Base-by-base conservation (phyloP, 2,113 vertebrate genomes). In the Dicaeum eximium region DNA sequence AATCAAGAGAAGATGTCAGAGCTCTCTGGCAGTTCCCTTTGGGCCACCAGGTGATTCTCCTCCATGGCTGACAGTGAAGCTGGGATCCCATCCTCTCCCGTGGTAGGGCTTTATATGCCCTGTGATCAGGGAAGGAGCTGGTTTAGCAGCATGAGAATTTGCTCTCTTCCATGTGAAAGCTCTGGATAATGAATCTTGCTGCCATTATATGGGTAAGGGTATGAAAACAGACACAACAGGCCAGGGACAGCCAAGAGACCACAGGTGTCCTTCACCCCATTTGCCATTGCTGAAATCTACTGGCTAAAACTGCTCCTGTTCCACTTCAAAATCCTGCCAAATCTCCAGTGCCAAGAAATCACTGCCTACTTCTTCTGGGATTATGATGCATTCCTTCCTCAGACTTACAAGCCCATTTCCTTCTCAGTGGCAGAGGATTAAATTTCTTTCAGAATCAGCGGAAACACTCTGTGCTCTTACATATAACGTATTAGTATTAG, bases 381-480 rank as follows among this genome's bases (percentile, higher is more conserved):
- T 85, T 94, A 93, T 90, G 95, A 93, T 75, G 77, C 93, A 96
- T 86, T 94, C 72, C 72, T 83, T 95, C 65, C 83, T 84, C 54
- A 84, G 86, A 38, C 69, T 92, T 69, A 95, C 56, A 94, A 80
- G 83, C 15, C 72, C 61, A 94, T 96, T 96, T 96, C 95, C 92
- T 96, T 96, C 92, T 95, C 88, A 95, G 86, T 74, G 71, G 93
- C 86, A 93, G 80, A 86, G 86, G 91, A 95, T 96, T 94, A 96
- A 64, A 92, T 96, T 93, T 88, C 95, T 95, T 94, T 93, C 93
- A 83, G 90, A 93, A 96, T 83, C 95, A 93, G 95, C 28, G 40
- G 88, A 97, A 96, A 85, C 93, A 88, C 56, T 75, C 69, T 74
- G 53, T 83, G 61, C 86, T 93, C 61, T 90, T 94, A 94, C 88